Evolutionary conservation across 2,888 invertebrate species (phyloP).

Genomic region (Melanchra persicariae): DNA sequence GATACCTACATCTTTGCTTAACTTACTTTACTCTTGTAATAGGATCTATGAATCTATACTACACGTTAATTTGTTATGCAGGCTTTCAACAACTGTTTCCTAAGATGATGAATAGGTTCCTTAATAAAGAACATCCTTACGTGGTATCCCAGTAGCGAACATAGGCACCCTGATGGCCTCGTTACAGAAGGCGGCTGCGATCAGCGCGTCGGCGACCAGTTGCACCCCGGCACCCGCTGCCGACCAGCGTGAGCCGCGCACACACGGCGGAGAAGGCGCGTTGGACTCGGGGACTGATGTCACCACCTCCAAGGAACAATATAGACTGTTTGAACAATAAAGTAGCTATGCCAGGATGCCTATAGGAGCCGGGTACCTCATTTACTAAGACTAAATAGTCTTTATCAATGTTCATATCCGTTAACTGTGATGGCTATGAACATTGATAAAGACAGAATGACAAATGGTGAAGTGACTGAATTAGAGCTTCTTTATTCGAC

Average conservation of each 20-base stretch:
- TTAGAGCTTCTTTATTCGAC: neutral
- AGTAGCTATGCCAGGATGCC: neutral
- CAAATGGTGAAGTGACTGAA: no score
- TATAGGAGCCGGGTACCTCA: no score
- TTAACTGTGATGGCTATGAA: no score
- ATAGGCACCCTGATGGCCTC: slow-evolving; percentile 80
- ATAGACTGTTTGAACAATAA: neutral
- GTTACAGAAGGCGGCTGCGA: slow-evolving; percentile 83
- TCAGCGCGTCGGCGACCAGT: slow-evolving; percentile 79
- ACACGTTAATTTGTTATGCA: no score
- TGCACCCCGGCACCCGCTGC: slow-evolving; percentile 82
- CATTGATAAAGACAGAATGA: no score
- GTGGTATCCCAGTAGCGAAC: slow-evolving; percentile 83
- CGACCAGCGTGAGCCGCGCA: slow-evolving; percentile 83
- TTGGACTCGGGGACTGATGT: slow-evolving; percentile 86
- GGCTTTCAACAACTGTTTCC: neutral
- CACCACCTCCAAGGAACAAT: slow-evolving; percentile 78
- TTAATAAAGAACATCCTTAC: slow-evolving; percentile 69
- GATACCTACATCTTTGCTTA: neutral
- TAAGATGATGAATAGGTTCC: neutral
- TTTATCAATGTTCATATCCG: no score
- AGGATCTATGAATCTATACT: no score
- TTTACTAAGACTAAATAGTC: no score
- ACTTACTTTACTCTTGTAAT: neutral
- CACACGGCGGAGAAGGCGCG: slow-evolving; percentile 80